Evolutionary conservation across 2,797 vertebrate genomes (phyloP).

Genomic region (Naso thynnoides): DNA sequence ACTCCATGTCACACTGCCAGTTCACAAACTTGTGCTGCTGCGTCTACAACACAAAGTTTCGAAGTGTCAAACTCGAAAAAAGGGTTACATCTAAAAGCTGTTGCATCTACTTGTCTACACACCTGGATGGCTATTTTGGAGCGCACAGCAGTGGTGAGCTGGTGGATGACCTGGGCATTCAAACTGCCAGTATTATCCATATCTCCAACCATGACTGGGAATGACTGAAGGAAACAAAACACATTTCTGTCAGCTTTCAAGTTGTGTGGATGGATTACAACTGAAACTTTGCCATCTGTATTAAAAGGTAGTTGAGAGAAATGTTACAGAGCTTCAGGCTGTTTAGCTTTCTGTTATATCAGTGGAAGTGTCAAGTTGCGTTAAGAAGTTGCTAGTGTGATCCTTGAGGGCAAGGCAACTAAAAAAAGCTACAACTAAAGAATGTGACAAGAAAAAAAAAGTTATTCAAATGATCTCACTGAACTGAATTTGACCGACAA

Average conservation of each 20-base stretch:
- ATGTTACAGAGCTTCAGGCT: not conserved
- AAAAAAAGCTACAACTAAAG: no score
- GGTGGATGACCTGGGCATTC: conserved; percentile 93
- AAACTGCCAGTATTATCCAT: conserved; percentile 95
- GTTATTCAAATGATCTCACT: not conserved
- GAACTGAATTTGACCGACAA: not conserved
- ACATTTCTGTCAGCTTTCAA: conserved; percentile 21
- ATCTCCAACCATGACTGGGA: conserved; percentile 93
- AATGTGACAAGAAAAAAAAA: not conserved
- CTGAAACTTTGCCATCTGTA: not conserved
- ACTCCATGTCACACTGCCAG: conserved; percentile 94
- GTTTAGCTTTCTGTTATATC: not conserved
- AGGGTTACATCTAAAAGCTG: not conserved
- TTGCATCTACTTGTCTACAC: not conserved
- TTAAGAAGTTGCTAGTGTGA: not conserved
- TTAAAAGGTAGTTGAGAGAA: not conserved
- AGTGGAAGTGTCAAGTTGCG: not conserved
- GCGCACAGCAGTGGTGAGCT: conserved; percentile 86
- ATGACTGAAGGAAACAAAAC: conserved; percentile 82
- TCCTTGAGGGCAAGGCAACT: not conserved
- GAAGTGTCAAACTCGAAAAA: not conserved
- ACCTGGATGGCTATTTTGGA: conserved; percentile 94
- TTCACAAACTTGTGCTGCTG: conserved; percentile 96
- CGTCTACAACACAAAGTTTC: conserved; percentile 79
- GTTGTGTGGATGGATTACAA: not conserved